Conservation (phyloP, 1,140 invertebrate genomes). For the Lepidurus packardi region DNA sequence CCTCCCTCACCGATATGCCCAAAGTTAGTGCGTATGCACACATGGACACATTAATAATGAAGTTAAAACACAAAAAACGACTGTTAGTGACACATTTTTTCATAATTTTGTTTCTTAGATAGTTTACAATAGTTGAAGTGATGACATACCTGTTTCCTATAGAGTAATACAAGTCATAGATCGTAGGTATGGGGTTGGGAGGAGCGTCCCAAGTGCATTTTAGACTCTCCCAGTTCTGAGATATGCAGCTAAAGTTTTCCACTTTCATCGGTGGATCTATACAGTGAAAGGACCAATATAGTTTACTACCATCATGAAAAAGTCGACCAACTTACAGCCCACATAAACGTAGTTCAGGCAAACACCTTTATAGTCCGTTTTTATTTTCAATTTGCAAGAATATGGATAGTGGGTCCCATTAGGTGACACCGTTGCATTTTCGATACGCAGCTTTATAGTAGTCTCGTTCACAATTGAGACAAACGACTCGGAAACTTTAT, state of each 20-base stretch:
- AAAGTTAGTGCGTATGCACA: conserved; percentile 21
- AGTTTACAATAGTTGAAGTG: background rate
- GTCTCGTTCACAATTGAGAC: conserved; percentile 49
- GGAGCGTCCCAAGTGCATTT: conserved; percentile 38
- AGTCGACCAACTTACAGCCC: conserved; percentile 1
- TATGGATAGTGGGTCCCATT: conserved; percentile 44
- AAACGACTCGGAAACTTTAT: conserved; percentile 44
- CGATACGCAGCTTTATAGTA: conserved; percentile 46
- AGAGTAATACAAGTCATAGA: conserved; percentile 34
- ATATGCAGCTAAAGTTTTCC: conserved; percentile 38
- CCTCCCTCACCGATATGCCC: background rate
- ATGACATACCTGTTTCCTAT: background rate
- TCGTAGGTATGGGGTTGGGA: conserved; percentile 37
- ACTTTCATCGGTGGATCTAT: conserved; percentile 37
- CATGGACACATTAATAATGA: conserved; percentile 1
- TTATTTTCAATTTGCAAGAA: conserved; percentile 16
- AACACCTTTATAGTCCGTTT: background rate
- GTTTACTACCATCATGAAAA: background rate
- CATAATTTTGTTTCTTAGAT: background rate
- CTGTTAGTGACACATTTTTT: background rate
- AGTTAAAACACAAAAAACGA: background rate
- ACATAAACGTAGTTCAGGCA: conserved; percentile 26
- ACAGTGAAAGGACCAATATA: background rate
- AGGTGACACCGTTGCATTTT: conserved; percentile 45
- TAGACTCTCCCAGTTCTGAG: conserved; percentile 38